Conservation (phyloP, 1,140 invertebrate species). For the Drosophila busckii region DNA sequence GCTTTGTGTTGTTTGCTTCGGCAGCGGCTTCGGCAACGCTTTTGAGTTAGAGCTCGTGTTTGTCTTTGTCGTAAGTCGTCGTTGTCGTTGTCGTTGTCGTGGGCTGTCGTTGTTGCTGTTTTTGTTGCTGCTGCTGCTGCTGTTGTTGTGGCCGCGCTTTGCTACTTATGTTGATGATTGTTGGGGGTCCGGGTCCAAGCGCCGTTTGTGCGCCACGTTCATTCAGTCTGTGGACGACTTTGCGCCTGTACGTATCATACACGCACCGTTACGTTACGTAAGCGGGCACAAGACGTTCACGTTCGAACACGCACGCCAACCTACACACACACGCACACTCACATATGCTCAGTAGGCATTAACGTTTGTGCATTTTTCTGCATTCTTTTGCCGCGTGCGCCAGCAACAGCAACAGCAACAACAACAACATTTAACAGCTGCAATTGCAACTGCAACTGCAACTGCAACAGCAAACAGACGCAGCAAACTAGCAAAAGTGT, state of each 20-base stretch:
- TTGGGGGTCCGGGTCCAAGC: slow-evolving; percentile 74
- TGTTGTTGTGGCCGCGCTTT: slow-evolving; percentile 50
- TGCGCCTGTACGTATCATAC: slow-evolving; percentile 70
- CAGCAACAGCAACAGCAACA: slow-evolving; percentile 21
- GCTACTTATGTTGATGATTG: slow-evolving; percentile 72
- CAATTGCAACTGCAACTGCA: slow-evolving; percentile 13
- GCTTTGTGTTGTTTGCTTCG: slow-evolving; percentile 35
- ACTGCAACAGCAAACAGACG: slow-evolving; percentile 8
- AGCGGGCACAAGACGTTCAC: slow-evolving; percentile 20
- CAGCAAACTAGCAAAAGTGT: slow-evolving; percentile 29
- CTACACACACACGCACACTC: not conserved
- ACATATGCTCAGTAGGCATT: not conserved
- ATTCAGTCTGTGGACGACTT: slow-evolving; percentile 70
- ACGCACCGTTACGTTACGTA: slow-evolving; percentile 34
- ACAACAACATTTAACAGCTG: slow-evolving; percentile 20
- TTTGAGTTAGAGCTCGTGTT: slow-evolving; percentile 66
- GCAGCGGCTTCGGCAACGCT: slow-evolving; percentile 46
- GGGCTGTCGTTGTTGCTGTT: slow-evolving; percentile 21
- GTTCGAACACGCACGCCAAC: not conserved
- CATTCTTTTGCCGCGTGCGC: slow-evolving; percentile 59
- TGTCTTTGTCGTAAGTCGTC: slow-evolving; percentile 56
- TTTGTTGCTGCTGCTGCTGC: slow-evolving; percentile 11
- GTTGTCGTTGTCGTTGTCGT: slow-evolving; percentile 38
- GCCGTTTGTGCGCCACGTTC: slow-evolving; percentile 72
- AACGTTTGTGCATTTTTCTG: slow-evolving; percentile 36